These are phyloP conservation scores for Xylota segnis DNA, from an alignment of 2,888 invertebrate species.

Conservation along the genomic window DNA sequence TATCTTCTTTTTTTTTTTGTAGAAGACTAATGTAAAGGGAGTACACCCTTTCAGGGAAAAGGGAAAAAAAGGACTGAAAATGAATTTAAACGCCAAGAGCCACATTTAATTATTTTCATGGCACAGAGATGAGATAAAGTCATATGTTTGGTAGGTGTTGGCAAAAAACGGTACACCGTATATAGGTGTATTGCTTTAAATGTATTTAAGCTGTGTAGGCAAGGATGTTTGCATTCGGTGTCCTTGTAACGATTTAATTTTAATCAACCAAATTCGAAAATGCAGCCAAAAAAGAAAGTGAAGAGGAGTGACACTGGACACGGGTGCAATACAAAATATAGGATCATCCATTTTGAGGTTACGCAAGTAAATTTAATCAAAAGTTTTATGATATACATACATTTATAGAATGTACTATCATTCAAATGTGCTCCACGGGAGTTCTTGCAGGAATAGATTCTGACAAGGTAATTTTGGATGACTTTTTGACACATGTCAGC, in stretches of 20 bases:
- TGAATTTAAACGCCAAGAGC: conserved; percentile 66
- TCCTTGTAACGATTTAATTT: conserved; percentile 31
- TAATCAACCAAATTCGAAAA: background rate
- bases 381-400: too few relatives aligned
- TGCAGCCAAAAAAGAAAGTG: background rate
- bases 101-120: conserved; percentile 67
- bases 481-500: too few relatives aligned
- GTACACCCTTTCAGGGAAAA: conserved; percentile 10
- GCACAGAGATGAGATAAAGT: conserved; percentile 37
- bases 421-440: too few relatives aligned
- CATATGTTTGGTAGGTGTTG: conserved; percentile 40
- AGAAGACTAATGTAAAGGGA: background rate
- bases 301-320: too few relatives aligned
- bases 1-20: conserved; percentile 31
- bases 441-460: too few relatives aligned
- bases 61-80: conserved; percentile 35
- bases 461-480: too few relatives aligned
- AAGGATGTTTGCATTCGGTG: conserved; percentile 39
- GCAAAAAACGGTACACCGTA: conserved; percentile 1
- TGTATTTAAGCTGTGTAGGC: background rate
- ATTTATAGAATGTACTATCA: too few relatives aligned
- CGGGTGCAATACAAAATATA: too few relatives aligned
- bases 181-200: conserved; percentile 11
- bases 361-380: too few relatives aligned
- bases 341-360: too few relatives aligned